Evolutionary conservation across 2,113 vertebrate species (phyloP).

Genomic region (Mobula birostris): DNA sequence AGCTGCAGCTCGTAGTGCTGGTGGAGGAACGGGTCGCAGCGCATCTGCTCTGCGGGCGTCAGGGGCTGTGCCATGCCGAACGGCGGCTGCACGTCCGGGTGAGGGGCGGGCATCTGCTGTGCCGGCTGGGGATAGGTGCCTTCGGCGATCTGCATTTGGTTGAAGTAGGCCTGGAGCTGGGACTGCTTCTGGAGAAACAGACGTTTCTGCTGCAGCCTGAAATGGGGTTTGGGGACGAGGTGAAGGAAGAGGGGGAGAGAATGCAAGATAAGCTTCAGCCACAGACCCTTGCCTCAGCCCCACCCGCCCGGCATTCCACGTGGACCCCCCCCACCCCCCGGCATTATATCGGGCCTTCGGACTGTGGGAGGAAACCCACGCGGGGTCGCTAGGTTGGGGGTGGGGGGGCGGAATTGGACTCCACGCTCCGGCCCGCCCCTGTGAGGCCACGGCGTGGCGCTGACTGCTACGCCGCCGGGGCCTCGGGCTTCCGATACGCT

Average conservation of each 20-base stretch:
- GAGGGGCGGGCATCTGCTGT: constrained; percentile 51
- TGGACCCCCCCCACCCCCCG: no score
- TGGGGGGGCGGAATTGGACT: no score
- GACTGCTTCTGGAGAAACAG: constrained; percentile 89
- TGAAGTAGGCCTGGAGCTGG: constrained; percentile 89
- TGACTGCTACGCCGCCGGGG: no score
- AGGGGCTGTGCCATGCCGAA: constrained; percentile 60
- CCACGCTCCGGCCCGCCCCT: no score
- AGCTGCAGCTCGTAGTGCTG: constrained; percentile 62
- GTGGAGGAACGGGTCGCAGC: constrained; percentile 57
- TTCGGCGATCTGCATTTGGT: constrained; percentile 97
- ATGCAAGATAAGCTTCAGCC: neutral
- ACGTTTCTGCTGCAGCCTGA: constrained; percentile 88
- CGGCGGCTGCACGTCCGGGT: constrained; percentile 49
- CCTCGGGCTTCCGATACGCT: no score
- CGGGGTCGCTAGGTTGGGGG: no score
- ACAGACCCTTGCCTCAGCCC: no score
- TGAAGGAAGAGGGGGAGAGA: no score
- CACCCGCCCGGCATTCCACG: neutral
- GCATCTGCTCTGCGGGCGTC: constrained; percentile 63
- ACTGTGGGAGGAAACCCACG: no score
- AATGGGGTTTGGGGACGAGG: neutral
- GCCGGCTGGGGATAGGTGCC: constrained; percentile 60
- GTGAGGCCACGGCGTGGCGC: no score
- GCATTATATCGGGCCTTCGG: no score